phyloP scores from a whole-genome alignment of 1,140 invertebrate genomes.

The Drosophila bocqueti region DNA sequence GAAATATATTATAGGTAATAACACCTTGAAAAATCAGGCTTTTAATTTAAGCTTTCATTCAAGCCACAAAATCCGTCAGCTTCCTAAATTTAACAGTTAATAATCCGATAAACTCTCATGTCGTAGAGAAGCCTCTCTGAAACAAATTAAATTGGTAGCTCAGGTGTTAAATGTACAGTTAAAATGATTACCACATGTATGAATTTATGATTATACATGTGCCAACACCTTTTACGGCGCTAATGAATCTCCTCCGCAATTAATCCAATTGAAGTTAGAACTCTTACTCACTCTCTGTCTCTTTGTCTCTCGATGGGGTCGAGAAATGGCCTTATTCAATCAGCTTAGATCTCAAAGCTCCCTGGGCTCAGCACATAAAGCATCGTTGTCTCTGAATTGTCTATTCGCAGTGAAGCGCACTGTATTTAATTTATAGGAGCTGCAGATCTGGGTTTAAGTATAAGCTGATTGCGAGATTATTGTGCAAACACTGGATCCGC shows the following conservation, averaged over 20 bases:
- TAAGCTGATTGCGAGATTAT: slow-evolving; percentile 45
- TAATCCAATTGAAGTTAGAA: slow-evolving; percentile 28
- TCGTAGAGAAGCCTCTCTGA: neutral
- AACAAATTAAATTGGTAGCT: slow-evolving; percentile 9
- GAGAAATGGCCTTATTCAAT: slow-evolving; percentile 19
- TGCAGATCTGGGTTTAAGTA: slow-evolving; percentile 12
- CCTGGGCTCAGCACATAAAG: slow-evolving; percentile 18
- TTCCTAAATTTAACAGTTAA: neutral
- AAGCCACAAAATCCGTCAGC: neutral
- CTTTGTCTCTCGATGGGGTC: neutral
- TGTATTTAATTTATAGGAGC: slow-evolving; percentile 23
- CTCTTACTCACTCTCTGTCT: neutral
- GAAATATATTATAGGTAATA: neutral
- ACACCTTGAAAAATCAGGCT: neutral
- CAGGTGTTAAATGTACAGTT: neutral
- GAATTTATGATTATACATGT: neutral
- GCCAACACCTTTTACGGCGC: slow-evolving; percentile 3
- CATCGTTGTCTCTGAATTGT: slow-evolving; percentile 15
- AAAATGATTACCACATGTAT: slow-evolving; percentile 6
- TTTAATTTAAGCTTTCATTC: neutral
- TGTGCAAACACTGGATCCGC: slow-evolving; percentile 28
- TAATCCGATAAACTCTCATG: neutral
- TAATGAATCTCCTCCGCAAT: slow-evolving; percentile 20
- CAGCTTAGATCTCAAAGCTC: slow-evolving; percentile 20
- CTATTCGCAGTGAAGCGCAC: slow-evolving; percentile 10